These are phyloP conservation scores for Tiliacea aurago DNA, from an alignment of 2,888 invertebrate genomes.

Conservation along the genomic window DNA sequence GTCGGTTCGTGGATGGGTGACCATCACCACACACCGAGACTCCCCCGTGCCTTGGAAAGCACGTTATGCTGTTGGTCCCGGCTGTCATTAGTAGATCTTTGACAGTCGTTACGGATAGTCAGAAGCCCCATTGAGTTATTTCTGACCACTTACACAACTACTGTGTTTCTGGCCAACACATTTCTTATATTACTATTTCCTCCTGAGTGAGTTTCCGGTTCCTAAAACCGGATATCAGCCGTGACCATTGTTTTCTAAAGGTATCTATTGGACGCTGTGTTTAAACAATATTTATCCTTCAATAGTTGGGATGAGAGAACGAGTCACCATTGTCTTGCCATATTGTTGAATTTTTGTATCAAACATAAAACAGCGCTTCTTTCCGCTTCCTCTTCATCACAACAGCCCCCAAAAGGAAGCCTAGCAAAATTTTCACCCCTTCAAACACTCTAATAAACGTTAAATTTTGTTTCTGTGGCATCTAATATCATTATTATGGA, in stretches of 20 bases:
- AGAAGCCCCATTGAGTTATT: too few relatives aligned
- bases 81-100: too few relatives aligned
- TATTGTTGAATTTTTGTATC: background rate
- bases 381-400: background rate
- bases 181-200: conserved; percentile 6
- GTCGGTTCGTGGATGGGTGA: too few relatives aligned
- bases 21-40: too few relatives aligned
- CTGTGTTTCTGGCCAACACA: background rate
- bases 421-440: background rate
- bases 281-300: background rate
- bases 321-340: background rate
- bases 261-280: background rate
- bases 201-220: background rate
- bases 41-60: too few relatives aligned
- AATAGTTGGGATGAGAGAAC: background rate
- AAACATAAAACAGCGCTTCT: background rate
- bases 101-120: too few relatives aligned
- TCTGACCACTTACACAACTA: background rate
- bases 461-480: conserved; percentile 23
- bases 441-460: conserved; percentile 12
- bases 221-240: background rate
- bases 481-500: conserved; percentile 51
- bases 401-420: conserved; percentile 14
- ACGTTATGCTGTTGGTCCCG: too few relatives aligned
- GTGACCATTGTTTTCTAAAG: background rate